Base-by-base conservation (phyloP, 2,113 vertebrate species). In the Colius striatus region DNA sequence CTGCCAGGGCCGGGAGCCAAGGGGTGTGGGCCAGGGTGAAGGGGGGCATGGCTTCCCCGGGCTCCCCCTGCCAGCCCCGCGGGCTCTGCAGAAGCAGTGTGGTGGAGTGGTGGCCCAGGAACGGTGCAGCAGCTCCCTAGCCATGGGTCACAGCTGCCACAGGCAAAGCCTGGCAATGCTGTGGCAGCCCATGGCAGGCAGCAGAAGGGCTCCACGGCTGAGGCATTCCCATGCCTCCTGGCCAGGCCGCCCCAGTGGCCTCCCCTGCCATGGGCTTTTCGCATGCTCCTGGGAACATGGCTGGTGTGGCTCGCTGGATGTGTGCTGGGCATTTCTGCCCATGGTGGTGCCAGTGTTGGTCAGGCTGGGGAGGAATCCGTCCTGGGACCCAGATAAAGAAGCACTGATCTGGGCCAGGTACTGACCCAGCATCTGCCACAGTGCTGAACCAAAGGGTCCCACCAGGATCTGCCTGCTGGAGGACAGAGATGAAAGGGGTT, bases 1-100 rank as follows among this genome's bases (percentile, higher is more conserved):
- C 95, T 94, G 95, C 86, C 0, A 38, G 82, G 95, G 96, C 81
- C 0, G 12, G 84, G 80, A 96, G 95, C 91, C 85, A 92, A 92
- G 87, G 92, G 89, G 91, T 78, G 94, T 96, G 90, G 72, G 41
- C 85, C 8, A 6, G 75, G 58, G 47, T 30, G 34, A 70, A 36
- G 57, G 29, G 57, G 43, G 71, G 32, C 66, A 87, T 72, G 85
- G 87, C 91, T 96, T 97, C 61, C 75, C 90, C 5, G 5, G 29
- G 62, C 66, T 87, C 30, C 9, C 77, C 65, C 57, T 0, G 0
- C n/a, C 73, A 58, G 81, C 3, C n/a, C 73, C 50, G 81, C 3
- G 0, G 94, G 91, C 71, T 95, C 74, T 0, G 2, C 5, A 4
- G 84, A 95, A 97, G 82, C 11, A 0, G 84, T 1, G 27, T 88